A percentile compares a stretch with the other conserved stretches of the same genome.
These are phyloP conservation scores for Phylloscopus whistleri DNA, from an alignment of 2,113 vertebrate species.

Conservation along the genomic window DNA sequence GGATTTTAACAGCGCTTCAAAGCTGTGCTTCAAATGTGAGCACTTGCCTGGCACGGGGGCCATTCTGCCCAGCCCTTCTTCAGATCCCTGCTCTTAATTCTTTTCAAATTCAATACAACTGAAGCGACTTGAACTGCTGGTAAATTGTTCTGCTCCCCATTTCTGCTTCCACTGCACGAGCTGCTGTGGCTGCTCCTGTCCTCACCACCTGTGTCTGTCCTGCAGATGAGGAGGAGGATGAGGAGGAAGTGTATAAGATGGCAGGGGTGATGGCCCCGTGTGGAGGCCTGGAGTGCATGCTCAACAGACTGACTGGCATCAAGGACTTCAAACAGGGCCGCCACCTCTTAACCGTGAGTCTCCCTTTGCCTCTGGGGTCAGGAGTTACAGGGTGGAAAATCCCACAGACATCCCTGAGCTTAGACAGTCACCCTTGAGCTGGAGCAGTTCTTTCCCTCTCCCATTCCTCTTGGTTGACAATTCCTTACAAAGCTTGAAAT, in stretches of 20 bases:
- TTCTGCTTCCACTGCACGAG: not conserved
- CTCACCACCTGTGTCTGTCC: not conserved
- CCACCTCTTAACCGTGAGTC: constrained; percentile 91
- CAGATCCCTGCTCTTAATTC: not conserved
- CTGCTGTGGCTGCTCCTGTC: not conserved
- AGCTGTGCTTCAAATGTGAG: not conserved
- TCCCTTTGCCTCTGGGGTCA: not conserved
- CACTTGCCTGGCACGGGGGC: not conserved
- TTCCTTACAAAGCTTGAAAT: not conserved
- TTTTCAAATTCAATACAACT: not conserved
- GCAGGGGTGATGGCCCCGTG: constrained; percentile 98
- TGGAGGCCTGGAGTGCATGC: constrained; percentile 95
- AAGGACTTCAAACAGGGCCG: constrained; percentile 98
- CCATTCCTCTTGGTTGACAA: not conserved
- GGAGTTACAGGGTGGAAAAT: not conserved
- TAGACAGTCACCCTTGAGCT: not conserved
- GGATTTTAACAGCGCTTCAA: not conserved
- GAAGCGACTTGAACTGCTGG: not conserved
- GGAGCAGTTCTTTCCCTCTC: not conserved
- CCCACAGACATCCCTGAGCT: not conserved
- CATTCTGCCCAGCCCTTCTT: not conserved
- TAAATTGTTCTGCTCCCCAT: not conserved
- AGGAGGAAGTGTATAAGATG: constrained; percentile 99
- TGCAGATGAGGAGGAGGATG: constrained; percentile 96
- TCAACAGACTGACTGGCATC: constrained; percentile 93